These are phyloP conservation scores for Dorcus hopei DNA, from an alignment of 2,888 invertebrate species.

Conservation along the genomic window DNA sequence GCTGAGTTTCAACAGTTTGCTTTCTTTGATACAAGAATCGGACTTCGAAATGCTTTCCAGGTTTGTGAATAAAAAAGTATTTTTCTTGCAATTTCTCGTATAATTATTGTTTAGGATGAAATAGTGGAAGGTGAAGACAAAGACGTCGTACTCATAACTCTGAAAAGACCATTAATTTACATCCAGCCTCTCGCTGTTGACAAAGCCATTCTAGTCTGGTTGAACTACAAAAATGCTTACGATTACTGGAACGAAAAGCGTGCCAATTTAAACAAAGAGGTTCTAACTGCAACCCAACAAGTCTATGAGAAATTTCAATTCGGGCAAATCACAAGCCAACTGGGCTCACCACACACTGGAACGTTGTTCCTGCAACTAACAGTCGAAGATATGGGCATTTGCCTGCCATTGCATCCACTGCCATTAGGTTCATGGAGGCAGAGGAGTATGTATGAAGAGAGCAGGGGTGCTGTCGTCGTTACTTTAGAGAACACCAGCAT, in stretches of 20 bases:
- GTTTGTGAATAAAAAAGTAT: slow-evolving; percentile 21
- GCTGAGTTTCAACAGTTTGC: slow-evolving; percentile 97
- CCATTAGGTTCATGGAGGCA: slow-evolving; percentile 68
- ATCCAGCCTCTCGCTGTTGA: slow-evolving; percentile 97
- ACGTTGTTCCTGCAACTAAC: slow-evolving; percentile 91
- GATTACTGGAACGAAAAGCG: slow-evolving; percentile 99
- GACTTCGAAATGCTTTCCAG: slow-evolving; percentile 51
- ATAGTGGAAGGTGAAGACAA: slow-evolving; percentile 80
- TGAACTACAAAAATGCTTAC: slow-evolving; percentile 98
- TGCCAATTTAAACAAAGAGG: slow-evolving; percentile 85
- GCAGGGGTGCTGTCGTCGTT: slow-evolving; percentile 88
- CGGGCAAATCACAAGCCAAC: slow-evolving; percentile 74
- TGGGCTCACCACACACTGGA: slow-evolving; percentile 75
- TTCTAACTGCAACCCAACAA: slow-evolving; percentile 72
- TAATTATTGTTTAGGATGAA: slow-evolving; percentile 70
- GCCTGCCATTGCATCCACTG: slow-evolving; percentile 83
- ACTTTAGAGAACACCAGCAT: slow-evolving; percentile 96
- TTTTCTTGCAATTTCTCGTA: background rate
- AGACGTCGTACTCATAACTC: slow-evolving; percentile 83
- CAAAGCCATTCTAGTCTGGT: slow-evolving; percentile 97
- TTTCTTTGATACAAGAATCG: slow-evolving; percentile 94
- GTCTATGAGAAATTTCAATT: slow-evolving; percentile 73
- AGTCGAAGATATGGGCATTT: slow-evolving; percentile 95
- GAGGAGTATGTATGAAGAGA: slow-evolving; percentile 71
- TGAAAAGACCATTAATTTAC: slow-evolving; percentile 91